These are phyloP conservation scores for Psylliodes chrysocephalus DNA, from an alignment of 2,888 invertebrate species.

Conservation along the genomic window DNA sequence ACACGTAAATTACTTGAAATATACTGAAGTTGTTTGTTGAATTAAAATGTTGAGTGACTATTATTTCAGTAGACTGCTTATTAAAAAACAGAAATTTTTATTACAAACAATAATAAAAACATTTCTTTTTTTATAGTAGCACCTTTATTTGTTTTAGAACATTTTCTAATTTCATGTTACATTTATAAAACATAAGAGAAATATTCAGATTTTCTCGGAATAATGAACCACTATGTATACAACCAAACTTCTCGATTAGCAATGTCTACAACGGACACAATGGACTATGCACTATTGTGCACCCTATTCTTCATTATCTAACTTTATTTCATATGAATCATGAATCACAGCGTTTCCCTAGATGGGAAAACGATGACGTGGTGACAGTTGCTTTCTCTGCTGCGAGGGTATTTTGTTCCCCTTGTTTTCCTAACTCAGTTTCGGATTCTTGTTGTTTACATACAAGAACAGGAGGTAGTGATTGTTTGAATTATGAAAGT, in stretches of 20 bases:
- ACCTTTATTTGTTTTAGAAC: no score
- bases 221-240: no score
- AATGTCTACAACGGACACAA: neutral
- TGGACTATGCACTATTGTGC: neutral
- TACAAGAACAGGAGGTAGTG: constrained; percentile 7
- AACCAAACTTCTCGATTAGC: neutral
- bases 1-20: no score
- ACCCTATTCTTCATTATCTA: constrained; percentile 5
- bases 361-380: constrained; percentile 29
- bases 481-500: constrained; percentile 14
- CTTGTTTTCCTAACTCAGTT: constrained; percentile 17
- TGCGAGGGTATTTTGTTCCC: constrained; percentile 23
- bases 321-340: constrained; percentile 24
- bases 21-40: no score
- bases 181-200: no score
- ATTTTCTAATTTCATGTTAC: no score
- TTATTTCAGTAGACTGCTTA: no score
- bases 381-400: constrained; percentile 29
- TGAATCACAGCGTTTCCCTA: constrained; percentile 21
- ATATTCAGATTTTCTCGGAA: no score
- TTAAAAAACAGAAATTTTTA: no score
- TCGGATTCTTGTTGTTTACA: constrained; percentile 26
- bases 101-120: no score
- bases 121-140: no score
- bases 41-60: no score